phyloP scores from a whole-genome alignment of 2,797 vertebrate species.

The Syncerus caffer region DNA sequence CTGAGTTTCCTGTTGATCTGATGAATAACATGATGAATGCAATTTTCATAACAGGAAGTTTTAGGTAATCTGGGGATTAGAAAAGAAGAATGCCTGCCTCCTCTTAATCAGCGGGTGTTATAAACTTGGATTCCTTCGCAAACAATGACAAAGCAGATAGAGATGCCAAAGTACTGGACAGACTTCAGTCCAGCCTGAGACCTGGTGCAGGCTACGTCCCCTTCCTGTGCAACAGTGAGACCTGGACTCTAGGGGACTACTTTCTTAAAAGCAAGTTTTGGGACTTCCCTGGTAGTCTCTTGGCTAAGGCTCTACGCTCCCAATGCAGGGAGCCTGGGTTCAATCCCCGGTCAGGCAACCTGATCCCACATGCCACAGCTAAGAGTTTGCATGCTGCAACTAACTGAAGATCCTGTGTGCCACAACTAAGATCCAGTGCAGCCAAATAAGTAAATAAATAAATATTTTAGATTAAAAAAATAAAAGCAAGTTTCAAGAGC shows the following conservation, averaged over 20 bases:
- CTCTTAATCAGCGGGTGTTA: not conserved
- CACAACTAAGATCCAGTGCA: not conserved
- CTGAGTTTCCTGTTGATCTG: not conserved
- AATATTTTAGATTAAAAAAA: not conserved
- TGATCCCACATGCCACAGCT: not conserved
- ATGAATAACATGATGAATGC: not conserved
- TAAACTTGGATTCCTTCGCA: not conserved
- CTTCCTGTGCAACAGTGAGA: not conserved
- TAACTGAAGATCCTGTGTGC: not conserved
- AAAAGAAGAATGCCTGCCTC: not conserved
- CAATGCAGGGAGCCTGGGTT: not conserved
- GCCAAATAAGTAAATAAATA: not conserved
- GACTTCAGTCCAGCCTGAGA: not conserved
- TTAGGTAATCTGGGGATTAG: not conserved
- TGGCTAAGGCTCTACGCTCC: not conserved
- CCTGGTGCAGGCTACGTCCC: fast-evolving
- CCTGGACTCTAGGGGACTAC: not conserved
- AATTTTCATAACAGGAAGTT: conserved; percentile 31
- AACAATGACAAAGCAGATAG: not conserved
- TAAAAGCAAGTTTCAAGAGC: conserved; percentile 27
- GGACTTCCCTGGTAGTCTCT: not conserved
- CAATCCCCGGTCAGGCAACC: not conserved
- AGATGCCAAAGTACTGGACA: not conserved
- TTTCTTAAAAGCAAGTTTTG: conserved; percentile 1
- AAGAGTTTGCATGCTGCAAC: not conserved